Conservation (phyloP, 2,113 vertebrate species). For the Vanacampus margaritifer region DNA sequence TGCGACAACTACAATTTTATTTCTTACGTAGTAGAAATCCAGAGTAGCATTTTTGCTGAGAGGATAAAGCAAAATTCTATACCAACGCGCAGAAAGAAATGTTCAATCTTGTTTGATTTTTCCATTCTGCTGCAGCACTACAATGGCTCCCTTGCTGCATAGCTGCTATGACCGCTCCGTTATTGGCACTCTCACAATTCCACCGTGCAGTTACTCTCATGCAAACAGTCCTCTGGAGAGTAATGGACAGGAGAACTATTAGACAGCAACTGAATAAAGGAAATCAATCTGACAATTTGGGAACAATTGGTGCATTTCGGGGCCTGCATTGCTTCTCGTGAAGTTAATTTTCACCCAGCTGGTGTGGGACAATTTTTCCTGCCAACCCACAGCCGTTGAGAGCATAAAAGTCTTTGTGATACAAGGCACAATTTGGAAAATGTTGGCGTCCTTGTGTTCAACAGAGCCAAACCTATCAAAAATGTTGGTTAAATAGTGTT, state of each 20-base stretch:
- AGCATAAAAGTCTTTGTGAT: not conserved
- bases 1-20: constrained; percentile 11
- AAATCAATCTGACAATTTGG: constrained; percentile 36
- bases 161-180: not conserved
- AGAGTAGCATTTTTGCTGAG: constrained; percentile 13
- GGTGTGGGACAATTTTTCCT: constrained; percentile 5
- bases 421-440: not conserved
- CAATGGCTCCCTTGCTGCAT: constrained; percentile 33
- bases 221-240: constrained; percentile 30
- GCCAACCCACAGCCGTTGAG: not conserved
- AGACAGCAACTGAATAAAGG: constrained; percentile 35
- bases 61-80: constrained; percentile 2
- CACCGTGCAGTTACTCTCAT: constrained; percentile 21
- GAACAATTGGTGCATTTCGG: constrained; percentile 22
- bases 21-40: not conserved
- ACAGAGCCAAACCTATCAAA: not conserved
- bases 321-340: constrained; percentile 4
- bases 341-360: constrained; percentile 20
- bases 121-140: constrained; percentile 26
- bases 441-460: not conserved
- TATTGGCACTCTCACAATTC: constrained; percentile 2
- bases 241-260: constrained; percentile 43
- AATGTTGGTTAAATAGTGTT: not conserved
- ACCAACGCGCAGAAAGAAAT: constrained; percentile 3
- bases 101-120: constrained; percentile 9